Percentiles rank a stretch among this genome's conserved stretches.
These are phyloP conservation scores for Anthoptus insignis DNA, from an alignment of 2,888 invertebrate genomes.

Conservation along the genomic window DNA sequence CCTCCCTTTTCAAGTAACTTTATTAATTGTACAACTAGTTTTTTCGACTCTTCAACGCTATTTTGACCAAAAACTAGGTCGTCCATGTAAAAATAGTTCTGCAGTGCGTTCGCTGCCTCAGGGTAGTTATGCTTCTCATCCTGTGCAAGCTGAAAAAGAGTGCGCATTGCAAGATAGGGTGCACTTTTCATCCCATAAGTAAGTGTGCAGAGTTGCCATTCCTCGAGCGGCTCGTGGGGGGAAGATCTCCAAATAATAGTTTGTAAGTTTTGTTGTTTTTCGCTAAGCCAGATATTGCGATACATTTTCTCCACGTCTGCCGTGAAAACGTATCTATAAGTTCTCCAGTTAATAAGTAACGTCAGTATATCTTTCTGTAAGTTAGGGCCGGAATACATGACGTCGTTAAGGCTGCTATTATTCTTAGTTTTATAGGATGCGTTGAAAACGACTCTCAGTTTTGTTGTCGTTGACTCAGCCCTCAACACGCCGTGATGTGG, in stretches of 20 bases:
- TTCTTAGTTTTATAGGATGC: constrained; percentile 37
- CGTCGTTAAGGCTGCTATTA: constrained; percentile 29
- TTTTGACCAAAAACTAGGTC: constrained; percentile 2
- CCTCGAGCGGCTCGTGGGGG: constrained; percentile 28
- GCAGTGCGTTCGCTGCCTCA: no score
- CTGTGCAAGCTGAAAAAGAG: constrained; percentile 22
- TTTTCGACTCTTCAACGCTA: neutral
- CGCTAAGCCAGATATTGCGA: neutral
- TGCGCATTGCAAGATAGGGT: constrained; percentile 28
- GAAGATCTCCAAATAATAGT: constrained; percentile 38
- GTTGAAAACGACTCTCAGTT: constrained; percentile 43
- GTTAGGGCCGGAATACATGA: constrained; percentile 30
- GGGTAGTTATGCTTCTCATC: neutral
- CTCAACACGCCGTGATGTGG: constrained; percentile 41
- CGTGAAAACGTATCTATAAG: constrained; percentile 30
- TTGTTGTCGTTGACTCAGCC: constrained; percentile 41
- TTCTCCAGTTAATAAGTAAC: constrained; percentile 36
- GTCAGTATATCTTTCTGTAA: constrained; percentile 40
- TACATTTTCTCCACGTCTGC: constrained; percentile 39
- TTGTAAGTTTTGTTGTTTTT: constrained; percentile 28
- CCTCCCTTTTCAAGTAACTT: neutral
- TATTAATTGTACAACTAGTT: neutral
- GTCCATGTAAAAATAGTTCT: constrained; percentile 10
- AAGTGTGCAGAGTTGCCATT: constrained; percentile 39
- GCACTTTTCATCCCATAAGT: constrained; percentile 30